These are phyloP conservation scores for Melanerpes aurifrons DNA, from an alignment of 2,113 vertebrate genomes.

Conservation along the genomic window DNA sequence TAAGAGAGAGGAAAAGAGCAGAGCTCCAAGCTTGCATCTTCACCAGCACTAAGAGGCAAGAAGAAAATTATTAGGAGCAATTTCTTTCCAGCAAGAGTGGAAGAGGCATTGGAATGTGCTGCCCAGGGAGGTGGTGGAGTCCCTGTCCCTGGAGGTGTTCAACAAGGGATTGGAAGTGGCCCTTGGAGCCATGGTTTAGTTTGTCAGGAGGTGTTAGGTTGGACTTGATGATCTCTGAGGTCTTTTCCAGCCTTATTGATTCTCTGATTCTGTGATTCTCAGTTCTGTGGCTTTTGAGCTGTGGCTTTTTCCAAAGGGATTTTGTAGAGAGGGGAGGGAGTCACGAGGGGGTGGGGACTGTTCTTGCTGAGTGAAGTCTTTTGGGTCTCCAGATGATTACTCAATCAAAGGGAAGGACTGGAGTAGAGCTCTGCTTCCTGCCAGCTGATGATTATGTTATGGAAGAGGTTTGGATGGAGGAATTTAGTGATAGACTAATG, in stretches of 20 bases:
- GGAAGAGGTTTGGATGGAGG: neutral
- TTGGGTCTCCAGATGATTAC: neutral
- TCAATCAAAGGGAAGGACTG: neutral
- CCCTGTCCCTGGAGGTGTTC: no score
- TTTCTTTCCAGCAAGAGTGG: no score
- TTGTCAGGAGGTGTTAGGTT: no score
- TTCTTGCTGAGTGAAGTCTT: neutral
- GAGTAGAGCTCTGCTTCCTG: neutral
- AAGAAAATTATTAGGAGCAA: no score
- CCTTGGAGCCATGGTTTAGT: no score
- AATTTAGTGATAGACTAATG: neutral
- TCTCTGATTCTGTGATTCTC: neutral
- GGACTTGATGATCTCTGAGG: no score
- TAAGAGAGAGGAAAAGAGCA: neutral
- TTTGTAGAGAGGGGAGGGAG: neutral
- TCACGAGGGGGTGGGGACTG: rapidly evolving
- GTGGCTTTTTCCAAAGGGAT: rapidly evolving
- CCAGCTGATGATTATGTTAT: neutral
- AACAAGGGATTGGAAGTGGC: no score
- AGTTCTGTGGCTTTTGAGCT: neutral
- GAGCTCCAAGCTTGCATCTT: neutral
- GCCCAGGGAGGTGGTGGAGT: no score
- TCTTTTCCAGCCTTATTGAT: no score
- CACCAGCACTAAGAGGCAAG: neutral
- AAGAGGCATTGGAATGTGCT: no score